Base-by-base conservation (phyloP, 2,888 invertebrate genomes). In the Pheosia gnoma region DNA sequence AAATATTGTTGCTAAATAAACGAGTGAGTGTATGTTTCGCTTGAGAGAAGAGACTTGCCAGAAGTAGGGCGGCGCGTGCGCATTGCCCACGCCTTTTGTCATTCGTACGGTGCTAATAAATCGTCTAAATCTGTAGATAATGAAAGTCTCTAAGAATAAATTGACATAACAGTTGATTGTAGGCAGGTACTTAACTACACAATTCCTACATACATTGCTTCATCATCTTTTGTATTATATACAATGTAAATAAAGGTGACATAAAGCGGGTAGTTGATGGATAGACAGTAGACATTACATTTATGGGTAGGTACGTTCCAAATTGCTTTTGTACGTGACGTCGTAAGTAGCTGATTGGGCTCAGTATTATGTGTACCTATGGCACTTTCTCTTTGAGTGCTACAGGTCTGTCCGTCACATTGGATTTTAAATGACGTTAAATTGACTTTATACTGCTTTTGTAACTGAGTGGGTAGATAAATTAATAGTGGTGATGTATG, bases 281-380 rank as follows among this genome's bases (percentile, higher is more conserved):
- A 61, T 65, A 68, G 71, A 74, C 65, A 61, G 64, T 74, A 74
- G 69, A 70, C 25, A 25, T 25, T 25, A 71, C 71, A 75, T 78
- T 70, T 78, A 78, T 75, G 69, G 71, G 67, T 72, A 68, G 72
- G 72, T 65, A 68, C 74, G 73, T 77, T 74, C 74, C 71, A 76
- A 81, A 84, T 82, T 78, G 76, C 76, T 82, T 81, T 74, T 63
- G 81, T 80, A 86, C 88, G 88, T 88, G 88, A 86, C 85, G 85
- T 79, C 77, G 80, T 84, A 84, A 82, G 79, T 77, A 79, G 77
- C 77, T 74, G 82, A 83, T 82, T 80, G 79, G 67, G 68, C 67
- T 74, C 72, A 58, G 52, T 61, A 74, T 74, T 80, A 78, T 53
- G 53, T 53, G 10, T 78, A 25, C 25, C 25, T 25, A 79, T 76